phyloP scores from a whole-genome alignment of 2,888 invertebrate species.

The Autographa pulchrina region DNA sequence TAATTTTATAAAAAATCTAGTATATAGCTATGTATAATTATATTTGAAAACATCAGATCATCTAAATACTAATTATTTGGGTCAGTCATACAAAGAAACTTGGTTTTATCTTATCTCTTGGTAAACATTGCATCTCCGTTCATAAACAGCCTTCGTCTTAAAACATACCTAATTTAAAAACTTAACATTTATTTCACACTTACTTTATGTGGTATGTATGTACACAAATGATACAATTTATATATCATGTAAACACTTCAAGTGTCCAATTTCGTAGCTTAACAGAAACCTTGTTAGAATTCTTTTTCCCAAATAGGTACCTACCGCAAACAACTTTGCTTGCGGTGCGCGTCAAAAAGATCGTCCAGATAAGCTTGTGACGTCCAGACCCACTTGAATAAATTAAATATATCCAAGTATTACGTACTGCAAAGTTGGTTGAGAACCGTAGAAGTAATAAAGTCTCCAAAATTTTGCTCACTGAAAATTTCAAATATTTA shows the following conservation, averaged over 20 bases:
- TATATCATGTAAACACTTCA: not conserved
- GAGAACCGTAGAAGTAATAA: not conserved
- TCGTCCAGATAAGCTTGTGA: conserved; percentile 26
- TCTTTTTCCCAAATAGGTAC: conserved; percentile 13
- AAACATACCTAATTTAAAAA: too few relatives aligned
- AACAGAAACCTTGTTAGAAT: not conserved
- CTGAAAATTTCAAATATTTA: not conserved
- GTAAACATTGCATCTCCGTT: too few relatives aligned
- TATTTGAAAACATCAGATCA: too few relatives aligned
- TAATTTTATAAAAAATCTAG: too few relatives aligned
- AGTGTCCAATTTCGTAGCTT: not conserved
- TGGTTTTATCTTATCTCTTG: too few relatives aligned
- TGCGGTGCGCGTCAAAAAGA: conserved; percentile 26
- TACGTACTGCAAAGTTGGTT: not conserved
- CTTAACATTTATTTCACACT: too few relatives aligned
- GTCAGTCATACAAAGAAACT: too few relatives aligned
- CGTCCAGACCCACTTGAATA: conserved; percentile 14
- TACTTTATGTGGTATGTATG: too few relatives aligned
- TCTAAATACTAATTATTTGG: too few relatives aligned
- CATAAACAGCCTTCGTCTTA: too few relatives aligned
- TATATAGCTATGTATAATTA: too few relatives aligned
- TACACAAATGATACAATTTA: too few relatives aligned
- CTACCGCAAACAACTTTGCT: conserved; percentile 12
- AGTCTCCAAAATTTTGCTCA: not conserved
- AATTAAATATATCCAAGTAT: conserved; percentile 18